Evolutionary conservation across 2,888 invertebrate species (phyloP).

Genomic region (Coleophora flavipennella): DNA sequence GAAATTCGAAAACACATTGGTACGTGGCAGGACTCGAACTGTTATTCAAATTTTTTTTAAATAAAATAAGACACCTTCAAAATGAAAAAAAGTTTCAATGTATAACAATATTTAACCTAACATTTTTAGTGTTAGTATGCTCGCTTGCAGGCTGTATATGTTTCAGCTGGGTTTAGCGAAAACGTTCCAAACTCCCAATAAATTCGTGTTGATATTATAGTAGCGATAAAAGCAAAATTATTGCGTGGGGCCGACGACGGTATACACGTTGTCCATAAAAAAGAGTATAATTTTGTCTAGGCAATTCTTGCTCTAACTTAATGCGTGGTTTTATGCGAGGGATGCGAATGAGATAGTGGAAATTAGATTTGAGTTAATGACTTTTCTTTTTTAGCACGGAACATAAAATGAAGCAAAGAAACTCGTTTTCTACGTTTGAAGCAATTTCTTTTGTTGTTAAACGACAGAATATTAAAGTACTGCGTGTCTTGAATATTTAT

Average conservation of each 20-base stretch:
- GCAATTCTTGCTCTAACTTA: constrained; percentile 34
- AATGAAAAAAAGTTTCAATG: no score
- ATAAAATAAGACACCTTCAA: constrained; percentile 1
- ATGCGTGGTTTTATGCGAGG: constrained; percentile 26
- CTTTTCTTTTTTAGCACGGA: constrained; percentile 2
- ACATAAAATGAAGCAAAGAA: background rate
- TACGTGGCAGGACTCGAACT: no score
- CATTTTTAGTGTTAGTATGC: no score
- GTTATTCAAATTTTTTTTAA: no score
- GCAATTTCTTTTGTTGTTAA: background rate
- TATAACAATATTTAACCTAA: no score
- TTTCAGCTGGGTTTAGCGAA: constrained; percentile 18
- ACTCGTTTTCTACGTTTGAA: background rate
- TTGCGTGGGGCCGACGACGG: constrained; percentile 24
- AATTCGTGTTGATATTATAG: constrained; percentile 29
- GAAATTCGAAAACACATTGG: no score
- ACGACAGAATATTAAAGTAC: background rate
- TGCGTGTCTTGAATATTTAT: background rate
- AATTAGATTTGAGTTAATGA: constrained; percentile 12
- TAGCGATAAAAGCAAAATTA: constrained; percentile 31
- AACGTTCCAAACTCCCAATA: constrained; percentile 34
- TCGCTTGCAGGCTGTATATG: no score
- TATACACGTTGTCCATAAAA: constrained; percentile 27
- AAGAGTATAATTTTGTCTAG: constrained; percentile 26
- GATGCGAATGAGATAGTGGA: constrained; percentile 13